Evolutionary conservation across 2,888 invertebrate genomes (phyloP).

Genomic region (Masnerella sp.): DNA sequence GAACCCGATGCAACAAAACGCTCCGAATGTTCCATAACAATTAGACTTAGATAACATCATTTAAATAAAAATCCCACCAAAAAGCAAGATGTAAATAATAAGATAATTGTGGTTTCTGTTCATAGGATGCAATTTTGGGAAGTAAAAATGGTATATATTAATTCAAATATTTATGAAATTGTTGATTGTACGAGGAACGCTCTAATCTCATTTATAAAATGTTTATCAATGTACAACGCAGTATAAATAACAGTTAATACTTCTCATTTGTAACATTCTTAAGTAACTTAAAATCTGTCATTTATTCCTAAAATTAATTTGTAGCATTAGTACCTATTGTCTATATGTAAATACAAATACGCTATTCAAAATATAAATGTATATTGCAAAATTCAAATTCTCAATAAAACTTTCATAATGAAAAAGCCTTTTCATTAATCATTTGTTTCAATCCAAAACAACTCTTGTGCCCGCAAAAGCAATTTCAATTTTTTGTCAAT

Average conservation of each 20-base stretch:
- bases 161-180: constrained; percentile 49
- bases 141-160: constrained; percentile 4
- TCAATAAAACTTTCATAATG: background rate
- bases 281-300: too few relatives aligned
- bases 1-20: constrained; percentile 46
- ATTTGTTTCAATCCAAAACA: background rate
- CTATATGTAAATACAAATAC: constrained; percentile 28
- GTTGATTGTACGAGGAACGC: constrained; percentile 7
- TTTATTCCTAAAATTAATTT: background rate
- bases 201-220: constrained; percentile 36
- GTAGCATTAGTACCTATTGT: constrained; percentile 27
- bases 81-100: background rate
- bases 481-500: background rate
- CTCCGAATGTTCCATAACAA: constrained; percentile 30
- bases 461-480: background rate
- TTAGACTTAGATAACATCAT: constrained; percentile 16
- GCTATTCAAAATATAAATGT: constrained; percentile 25
- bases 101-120: too few relatives aligned
- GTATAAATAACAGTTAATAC: constrained; percentile 57
- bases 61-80: background rate
- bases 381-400: constrained; percentile 18
- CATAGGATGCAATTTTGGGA: background rate
- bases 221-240: constrained; percentile 42
- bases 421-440: background rate
- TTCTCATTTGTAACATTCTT: constrained; percentile 19